Conservation (phyloP, 2,113 vertebrate species). For the Spea multiplicata region DNA sequence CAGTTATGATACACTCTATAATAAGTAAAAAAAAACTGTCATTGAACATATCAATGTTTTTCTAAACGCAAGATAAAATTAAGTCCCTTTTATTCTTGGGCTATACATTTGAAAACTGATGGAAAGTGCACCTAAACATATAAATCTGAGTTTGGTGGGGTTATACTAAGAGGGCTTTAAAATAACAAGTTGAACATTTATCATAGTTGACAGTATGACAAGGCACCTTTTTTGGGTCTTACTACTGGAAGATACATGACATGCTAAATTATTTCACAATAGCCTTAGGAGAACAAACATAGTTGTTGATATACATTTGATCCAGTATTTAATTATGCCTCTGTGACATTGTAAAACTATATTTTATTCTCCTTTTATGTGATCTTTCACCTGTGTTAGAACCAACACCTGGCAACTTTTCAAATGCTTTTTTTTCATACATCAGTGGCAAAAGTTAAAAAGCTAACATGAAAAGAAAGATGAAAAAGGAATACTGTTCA, state of each 20-base stretch:
- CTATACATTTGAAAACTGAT: too few relatives aligned
- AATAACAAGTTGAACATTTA: constrained; percentile 24
- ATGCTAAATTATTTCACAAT: constrained; percentile 59
- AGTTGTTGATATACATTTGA: constrained; percentile 72
- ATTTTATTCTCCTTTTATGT: constrained; percentile 67
- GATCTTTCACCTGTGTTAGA: constrained; percentile 76
- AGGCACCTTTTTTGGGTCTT: constrained; percentile 51
- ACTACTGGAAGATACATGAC: constrained; percentile 50
- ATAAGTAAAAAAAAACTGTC: too few relatives aligned
- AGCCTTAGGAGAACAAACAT: constrained; percentile 66
- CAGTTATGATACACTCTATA: too few relatives aligned
- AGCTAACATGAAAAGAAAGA: constrained; percentile 82
- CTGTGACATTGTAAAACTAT: constrained; percentile 62
- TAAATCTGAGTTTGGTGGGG: too few relatives aligned
- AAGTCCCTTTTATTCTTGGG: too few relatives aligned
- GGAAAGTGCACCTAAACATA: too few relatives aligned
- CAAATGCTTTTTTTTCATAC: constrained; percentile 67
- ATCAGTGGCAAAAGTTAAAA: constrained; percentile 80
- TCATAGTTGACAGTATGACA: constrained; percentile 53
- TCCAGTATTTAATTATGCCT: constrained; percentile 59
- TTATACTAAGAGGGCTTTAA: background rate
- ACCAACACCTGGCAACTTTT: constrained; percentile 75
- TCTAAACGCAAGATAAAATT: too few relatives aligned
- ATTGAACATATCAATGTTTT: too few relatives aligned
- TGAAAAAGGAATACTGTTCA: constrained; percentile 77